Base-by-base conservation (phyloP, 2,888 invertebrate species). In the Athripsodes cinereus region DNA sequence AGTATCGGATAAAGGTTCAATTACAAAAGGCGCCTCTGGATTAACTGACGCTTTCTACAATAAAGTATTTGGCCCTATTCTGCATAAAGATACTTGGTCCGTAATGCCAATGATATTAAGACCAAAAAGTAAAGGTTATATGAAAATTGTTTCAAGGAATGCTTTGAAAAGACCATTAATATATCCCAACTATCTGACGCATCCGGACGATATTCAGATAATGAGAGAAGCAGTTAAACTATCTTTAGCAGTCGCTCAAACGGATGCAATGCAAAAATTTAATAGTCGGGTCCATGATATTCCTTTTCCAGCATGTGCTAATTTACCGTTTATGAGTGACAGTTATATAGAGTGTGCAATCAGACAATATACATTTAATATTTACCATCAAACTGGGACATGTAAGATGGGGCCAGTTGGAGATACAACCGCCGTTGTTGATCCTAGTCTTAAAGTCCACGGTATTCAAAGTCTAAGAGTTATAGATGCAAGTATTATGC, bases 301-400 rank as follows among this genome's bases (percentile, higher is more conserved):
- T 1, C 22, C 54, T 13, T 47, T 35, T 22, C 8, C 20, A 20
- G 26, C 16, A 19, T 62, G 62, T 22, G 44, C 34, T 5, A 65
- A 70, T 11, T 55, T 47, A 8, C n/a, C 22, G 26, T 75, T 76
- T 53, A 69, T 67, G 1, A 70, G 71, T 8, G 76, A 78, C 51
- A 73, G 75, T 13, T 82, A 81, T 62, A 81, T 78, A 76, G 70
- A 71, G 6, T 82, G 82, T 62, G 72, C 72, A 0, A 69, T 76
- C 3, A 44, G 46, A 18, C 54, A 62, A 20, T 68, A 69, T 61
- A 67, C 68, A 1, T 22, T 60, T 1, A 68, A 71, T 5, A 81
- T 89, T 44, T 90, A 88, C 66, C 90, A 90, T 71, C 88, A 88
- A 0, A 80, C 81, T 1, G 81, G 88, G 52, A 82, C 84, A 1